Evolutionary conservation across 2,113 vertebrate species (phyloP), one percentile per base, ranked within the genome.

Genomic region (Spea bombifrons): DNA sequence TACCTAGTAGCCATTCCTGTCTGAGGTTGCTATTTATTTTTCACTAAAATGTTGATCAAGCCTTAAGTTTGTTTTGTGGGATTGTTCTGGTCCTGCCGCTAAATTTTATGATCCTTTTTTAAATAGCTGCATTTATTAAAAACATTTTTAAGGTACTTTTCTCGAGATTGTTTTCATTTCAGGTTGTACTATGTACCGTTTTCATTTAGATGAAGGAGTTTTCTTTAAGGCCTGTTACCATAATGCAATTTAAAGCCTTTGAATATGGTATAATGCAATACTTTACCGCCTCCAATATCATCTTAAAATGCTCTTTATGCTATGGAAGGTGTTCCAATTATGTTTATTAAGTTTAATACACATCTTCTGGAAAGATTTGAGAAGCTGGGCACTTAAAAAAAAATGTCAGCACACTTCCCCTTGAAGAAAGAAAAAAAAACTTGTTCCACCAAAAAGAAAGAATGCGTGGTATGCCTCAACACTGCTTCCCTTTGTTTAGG

Each of bases 401-500:
- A 66, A 66, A 49, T 68, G 64, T 74, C 78, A 53, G 53, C 71
- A 59, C 71, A 16, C 70, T 68, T 67, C 63, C 69, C 63, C 55
- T 52, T 48, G 43, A 59, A 4, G 45, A 30, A 30, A 30, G 30
- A 30, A 30, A 48, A 53, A 59, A 61, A 77, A 79, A 57, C 61
- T 73, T 79, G 49, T 72, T 78, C 59, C 65, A 68, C 52, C 59
- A 57, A 76, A 76, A 17, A 68, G 52, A 46, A 67, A 71, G 77
- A 79, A 79, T 79, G 77, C 69, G 7, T 73, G 65, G 71, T 74
- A 80, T 80, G 78, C 65, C 71, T 68, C 64, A 52, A 73, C 78
- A 80, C 47, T 74, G 57, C 71, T 80, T 66, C 53, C 78, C 74
- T 80, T 80, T 80, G 78, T 80, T 80, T 80, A 73, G 78, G 71